Evolutionary conservation across 2,113 vertebrate species (phyloP), one percentile per base, ranked within the genome.

Genomic region (Nothobranchius kuhntae): DNA sequence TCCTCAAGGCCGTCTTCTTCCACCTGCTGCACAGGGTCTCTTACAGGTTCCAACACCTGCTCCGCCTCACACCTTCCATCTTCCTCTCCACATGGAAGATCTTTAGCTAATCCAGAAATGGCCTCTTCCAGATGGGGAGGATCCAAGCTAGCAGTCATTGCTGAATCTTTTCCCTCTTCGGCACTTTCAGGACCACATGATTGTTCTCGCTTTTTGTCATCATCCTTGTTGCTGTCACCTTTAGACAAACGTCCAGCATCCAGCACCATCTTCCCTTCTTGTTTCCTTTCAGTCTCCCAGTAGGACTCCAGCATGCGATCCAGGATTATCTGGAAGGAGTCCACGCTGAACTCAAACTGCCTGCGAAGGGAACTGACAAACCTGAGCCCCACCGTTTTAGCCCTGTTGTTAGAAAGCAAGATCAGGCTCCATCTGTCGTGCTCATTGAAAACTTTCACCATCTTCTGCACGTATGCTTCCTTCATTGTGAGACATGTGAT

Each of bases 341-440:
- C 97, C 21, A 99, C 96, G 0, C 97, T 99, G 73, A 99, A 99
- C 89, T 99, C 96, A 79, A 99, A 99, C 87, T 99, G 96, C 15
- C 96, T 89, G 6, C 94, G 88, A 5, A 98, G 91, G 0, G 95
- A 95, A 80, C 91, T 94, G 38, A 99, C 96, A 1, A 99, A 99
- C 75, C 98, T 94, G n/a, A 99, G 89, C 48, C 95, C 97, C 46
- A 99, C 92, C 0, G 98, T 98, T 78, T 98, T 98, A 9, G 96
- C 95, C 1, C 93, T 95, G 86, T 97, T 98, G 86, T 99, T 98
- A 40, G 95, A 98, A 24, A 99, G 92, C 0, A 95, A 98, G 81
- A 99, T 99, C 56, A 98, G 95, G 73, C 97, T 98, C 97, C 97
- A 99, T 52, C 93, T 93, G 75, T 99, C 96, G 0, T 95, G 89